Base-by-base conservation (phyloP, 2,888 invertebrate species). In the Oligia latruncula region DNA sequence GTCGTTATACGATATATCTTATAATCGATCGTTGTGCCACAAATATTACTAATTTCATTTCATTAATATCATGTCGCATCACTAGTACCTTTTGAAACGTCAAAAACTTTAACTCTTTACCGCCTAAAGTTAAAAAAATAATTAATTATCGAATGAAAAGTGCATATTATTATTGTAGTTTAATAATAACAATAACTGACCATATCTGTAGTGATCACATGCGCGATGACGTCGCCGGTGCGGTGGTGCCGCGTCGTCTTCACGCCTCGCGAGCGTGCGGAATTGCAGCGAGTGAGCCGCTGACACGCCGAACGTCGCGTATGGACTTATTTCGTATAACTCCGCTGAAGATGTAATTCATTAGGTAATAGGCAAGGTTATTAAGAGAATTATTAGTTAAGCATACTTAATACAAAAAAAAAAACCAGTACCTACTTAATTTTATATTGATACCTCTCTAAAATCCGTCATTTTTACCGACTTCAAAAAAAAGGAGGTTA, bases 241-340 rank as follows among this genome's bases (percentile, higher is more conserved):
- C 91, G 96, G 95, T 80, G 96, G 95, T 90, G 96, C 94, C 62
- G 96, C 95, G 90, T 97, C 96, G 90, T 96, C 96, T 40, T 98
- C 98, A 73, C 97, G 97, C 79, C 98, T 98, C 73, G 98, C 98
- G 86, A 98, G 98, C 81, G 98, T 98, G 92, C 98, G 98, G 94
- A 98, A 98, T 93, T 98, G 98, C 96, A 98, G 98, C 81, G 98
- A 98, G 92, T 98, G 98, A 86, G 98, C 97, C 71, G 94, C 95
- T 35, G 94, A 93, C 85, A 94, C 95, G 90, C 98, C 98, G 94
- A 98, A 98, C 81, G 98, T 98, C 80, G 98, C 98, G 95, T 98
- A 98, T 58, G 98, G 98, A 90, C 98, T 98, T 90, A 98, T 98
- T 96, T 98, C 98, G 95, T 98, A 98, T 97, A 98, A 97, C 95